Base-by-base conservation (phyloP, 2,888 invertebrate genomes). In the Euplagia quadripunctaria region DNA sequence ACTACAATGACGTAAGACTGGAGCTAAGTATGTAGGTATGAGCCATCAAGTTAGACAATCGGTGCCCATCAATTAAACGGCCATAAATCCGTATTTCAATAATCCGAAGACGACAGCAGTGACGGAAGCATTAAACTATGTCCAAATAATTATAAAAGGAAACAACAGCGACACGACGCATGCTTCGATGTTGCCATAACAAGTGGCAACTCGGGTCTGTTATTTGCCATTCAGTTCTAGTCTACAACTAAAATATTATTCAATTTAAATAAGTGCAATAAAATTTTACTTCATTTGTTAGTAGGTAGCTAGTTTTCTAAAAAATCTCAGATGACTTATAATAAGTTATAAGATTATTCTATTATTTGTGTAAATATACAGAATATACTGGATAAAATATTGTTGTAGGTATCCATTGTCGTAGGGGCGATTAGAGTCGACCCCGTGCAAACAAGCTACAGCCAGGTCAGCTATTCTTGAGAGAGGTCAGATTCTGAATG, bases 61-160 rank as follows among this genome's bases (percentile, higher is more conserved):
- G 79, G 65, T 67, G 78, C 71, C 79, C 73, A 81, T 85, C 86
- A 80, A 86, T 86, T 85, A 82, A 72, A 71, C 68, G 77, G 42
- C 80, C 76, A 82, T 84, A 84, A 84, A 86, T 85, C 81, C 81
- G 81, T 77, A 78, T 82, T 82, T 81, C 73, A 77, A 82, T 85
- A 84, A 84, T 83, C 78, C 80, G 73, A 83, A 84, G 81, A 81
- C 84, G 79, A 77, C 61, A 51, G 66, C 76, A 82, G 81, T 82
- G 80, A 83, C 89, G 91, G 91, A 91, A 89, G 88, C 84, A 87
- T 83, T 89, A 88, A 83, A 83, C 79, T 82, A 82, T 85, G 83
- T 82, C 79, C 82, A 80, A 81, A 86, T 84, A 80, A 63, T 83
- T 81, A 79, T 85, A 84, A 87, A 88, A 89, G 89, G 89, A 90